A percentile compares a stretch with the other conserved stretches of the same genome.
Conservation (phyloP, 2,113 vertebrate species). For the Macroglossus sobrinus region DNA sequence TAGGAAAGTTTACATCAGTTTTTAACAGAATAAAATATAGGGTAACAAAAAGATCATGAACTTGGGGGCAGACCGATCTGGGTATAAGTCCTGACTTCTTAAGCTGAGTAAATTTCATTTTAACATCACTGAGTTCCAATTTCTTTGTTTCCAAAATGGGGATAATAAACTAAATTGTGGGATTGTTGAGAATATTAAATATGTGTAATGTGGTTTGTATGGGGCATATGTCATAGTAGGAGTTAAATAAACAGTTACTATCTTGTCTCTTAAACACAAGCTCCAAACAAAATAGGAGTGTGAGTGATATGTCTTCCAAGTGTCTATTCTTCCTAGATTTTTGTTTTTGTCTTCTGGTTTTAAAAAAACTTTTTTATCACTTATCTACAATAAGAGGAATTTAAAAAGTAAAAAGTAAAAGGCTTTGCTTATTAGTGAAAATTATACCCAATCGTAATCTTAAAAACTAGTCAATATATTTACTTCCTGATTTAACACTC, state of each 20-base stretch:
- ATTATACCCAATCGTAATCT: background rate
- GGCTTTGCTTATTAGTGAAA: background rate
- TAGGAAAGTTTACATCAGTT: background rate
- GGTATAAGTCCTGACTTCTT: background rate
- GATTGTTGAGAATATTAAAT: background rate
- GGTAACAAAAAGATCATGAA: background rate
- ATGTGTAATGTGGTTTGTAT: background rate
- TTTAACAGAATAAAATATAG: background rate
- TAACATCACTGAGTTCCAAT: background rate
- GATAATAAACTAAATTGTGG: background rate
- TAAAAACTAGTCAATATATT: background rate
- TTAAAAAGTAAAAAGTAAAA: slow-evolving; percentile 8
- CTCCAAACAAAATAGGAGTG: slow-evolving; percentile 1
- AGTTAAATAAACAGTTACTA: background rate
- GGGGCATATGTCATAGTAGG: background rate
- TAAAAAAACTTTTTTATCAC: background rate
- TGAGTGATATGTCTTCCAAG: background rate
- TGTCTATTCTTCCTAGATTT: background rate
- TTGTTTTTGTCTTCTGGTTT: background rate
- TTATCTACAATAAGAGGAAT: background rate
- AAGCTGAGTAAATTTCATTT: background rate
- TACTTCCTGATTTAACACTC: background rate
- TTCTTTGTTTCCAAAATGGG: background rate
- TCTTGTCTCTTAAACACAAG: background rate
- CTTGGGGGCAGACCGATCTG: background rate